Percentiles rank a stretch among this genome's conserved stretches.
These are phyloP conservation scores for Sepiola atlantica DNA, from an alignment of 2,888 invertebrate genomes.

Conservation along the genomic window DNA sequence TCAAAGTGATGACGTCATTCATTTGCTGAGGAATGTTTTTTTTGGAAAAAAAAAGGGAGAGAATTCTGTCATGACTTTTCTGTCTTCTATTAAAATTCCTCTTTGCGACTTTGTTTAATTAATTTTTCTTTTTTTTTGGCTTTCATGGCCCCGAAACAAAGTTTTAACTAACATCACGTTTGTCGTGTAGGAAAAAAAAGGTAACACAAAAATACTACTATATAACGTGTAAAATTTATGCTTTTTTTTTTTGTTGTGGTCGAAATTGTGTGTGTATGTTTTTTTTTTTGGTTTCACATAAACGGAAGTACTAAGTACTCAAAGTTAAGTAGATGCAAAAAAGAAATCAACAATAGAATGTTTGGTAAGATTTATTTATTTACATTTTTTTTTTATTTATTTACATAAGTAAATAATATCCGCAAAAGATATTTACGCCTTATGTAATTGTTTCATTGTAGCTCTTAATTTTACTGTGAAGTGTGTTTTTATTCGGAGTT, in stretches of 20 bases:
- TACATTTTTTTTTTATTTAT: not conserved
- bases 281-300: not conserved
- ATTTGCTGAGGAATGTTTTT: not conserved
- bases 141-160: not conserved
- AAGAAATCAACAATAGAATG: not conserved
- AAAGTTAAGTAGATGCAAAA: not conserved
- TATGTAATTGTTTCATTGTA: no score
- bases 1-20: not conserved
- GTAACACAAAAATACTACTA: not conserved
- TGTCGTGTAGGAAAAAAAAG: not conserved
- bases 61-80: not conserved
- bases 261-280: not conserved
- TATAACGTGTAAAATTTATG: not conserved
- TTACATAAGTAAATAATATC: no score
- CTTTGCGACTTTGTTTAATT: not conserved
- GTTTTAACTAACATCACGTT: not conserved
- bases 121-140: not conserved
- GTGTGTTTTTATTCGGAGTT: no score
- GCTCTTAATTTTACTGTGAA: no score
- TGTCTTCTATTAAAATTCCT: not conserved
- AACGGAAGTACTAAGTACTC: not conserved
- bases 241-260: not conserved
- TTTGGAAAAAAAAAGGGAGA: not conserved
- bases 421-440: no score
- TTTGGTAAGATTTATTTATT: not conserved